These are phyloP conservation scores for Meriones psammophilus DNA, from an alignment of 2,797 vertebrate species.

Conservation along the genomic window DNA sequence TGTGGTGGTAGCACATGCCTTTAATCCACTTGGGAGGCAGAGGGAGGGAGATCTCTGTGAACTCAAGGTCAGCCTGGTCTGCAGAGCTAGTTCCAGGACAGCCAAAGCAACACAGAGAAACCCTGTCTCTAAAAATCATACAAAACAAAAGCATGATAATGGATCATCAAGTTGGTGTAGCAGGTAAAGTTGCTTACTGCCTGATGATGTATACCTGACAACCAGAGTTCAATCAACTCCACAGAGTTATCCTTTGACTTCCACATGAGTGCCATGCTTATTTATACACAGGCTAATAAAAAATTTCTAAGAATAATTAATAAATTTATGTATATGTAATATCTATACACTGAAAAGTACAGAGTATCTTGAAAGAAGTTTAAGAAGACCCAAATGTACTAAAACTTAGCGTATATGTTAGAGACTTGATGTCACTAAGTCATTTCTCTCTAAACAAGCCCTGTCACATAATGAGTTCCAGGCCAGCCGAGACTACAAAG, in stretches of 20 bases:
- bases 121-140: background rate
- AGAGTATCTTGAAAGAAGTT: conserved; percentile 54
- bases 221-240: background rate
- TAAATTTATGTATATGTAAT: background rate
- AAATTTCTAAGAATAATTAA: conserved; percentile 24
- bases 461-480: background rate
- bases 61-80: background rate
- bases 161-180: background rate
- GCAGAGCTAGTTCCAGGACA: background rate
- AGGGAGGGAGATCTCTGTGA: background rate
- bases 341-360: background rate
- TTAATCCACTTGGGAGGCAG: background rate
- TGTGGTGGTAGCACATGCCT: background rate
- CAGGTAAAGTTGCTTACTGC: background rate
- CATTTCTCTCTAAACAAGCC: background rate
- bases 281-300: background rate
- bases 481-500: background rate
- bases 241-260: background rate
- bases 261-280: background rate
- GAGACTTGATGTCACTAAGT: conserved; percentile 21
- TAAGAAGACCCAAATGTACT: conserved; percentile 1
- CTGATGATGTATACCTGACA: background rate
- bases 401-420: background rate
- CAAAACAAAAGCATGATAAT: conserved; percentile 32
- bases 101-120: background rate